Evolutionary conservation across 2,113 vertebrate genomes (phyloP).

Genomic region (Vanacampus margaritifer): DNA sequence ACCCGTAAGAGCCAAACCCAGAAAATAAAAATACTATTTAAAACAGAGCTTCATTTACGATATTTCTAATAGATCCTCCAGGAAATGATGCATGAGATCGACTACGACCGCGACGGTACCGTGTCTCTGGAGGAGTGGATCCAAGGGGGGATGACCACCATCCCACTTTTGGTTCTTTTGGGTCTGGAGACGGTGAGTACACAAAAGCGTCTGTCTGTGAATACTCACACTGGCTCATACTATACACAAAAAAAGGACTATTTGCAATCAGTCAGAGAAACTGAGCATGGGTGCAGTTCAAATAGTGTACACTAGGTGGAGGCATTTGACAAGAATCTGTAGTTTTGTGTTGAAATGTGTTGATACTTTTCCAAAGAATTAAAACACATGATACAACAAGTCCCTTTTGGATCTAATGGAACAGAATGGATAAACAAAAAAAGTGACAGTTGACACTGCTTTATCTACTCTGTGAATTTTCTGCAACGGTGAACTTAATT

Average conservation of each 20-base stretch:
- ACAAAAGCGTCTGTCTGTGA: not conserved
- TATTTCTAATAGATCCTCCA: constrained; percentile 80
- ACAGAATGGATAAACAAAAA: not conserved
- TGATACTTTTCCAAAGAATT: no score
- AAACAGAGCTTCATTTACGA: not conserved
- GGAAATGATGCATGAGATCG: constrained; percentile 98
- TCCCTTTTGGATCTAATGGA: not conserved
- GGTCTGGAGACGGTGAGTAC: constrained; percentile 87
- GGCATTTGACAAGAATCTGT: not conserved
- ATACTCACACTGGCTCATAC: no score
- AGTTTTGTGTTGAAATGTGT: no score
- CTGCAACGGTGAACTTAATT: not conserved
- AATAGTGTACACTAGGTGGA: not conserved
- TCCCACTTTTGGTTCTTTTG: constrained; percentile 88
- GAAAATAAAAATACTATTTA: not conserved
- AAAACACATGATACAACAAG: no score
- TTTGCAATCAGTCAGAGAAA: not conserved
- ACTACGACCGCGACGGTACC: constrained; percentile 89
- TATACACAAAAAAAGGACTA: no score
- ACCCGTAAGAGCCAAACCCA: constrained; percentile 73
- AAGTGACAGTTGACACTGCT: not conserved
- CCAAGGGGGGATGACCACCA: constrained; percentile 94
- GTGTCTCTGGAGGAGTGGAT: constrained; percentile 95
- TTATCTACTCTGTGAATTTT: not conserved
- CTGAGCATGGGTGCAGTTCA: not conserved